Evolutionary conservation across 2,113 vertebrate genomes (phyloP).

Genomic region (Dromas ardeola): DNA sequence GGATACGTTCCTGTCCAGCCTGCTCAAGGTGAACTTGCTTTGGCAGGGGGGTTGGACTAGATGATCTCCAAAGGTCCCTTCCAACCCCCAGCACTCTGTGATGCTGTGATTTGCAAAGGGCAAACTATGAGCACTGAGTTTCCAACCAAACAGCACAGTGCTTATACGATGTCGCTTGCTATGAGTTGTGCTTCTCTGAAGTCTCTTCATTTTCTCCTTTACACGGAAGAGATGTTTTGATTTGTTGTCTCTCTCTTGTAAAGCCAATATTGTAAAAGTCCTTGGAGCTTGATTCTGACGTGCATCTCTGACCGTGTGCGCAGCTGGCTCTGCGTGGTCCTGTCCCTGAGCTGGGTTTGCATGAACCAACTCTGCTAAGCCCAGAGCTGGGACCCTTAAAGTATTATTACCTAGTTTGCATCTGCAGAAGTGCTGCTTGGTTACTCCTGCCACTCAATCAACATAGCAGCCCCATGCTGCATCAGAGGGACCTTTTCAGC

Average conservation of each 20-base stretch:
- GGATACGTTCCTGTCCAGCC: not conserved
- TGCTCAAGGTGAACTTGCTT: not conserved
- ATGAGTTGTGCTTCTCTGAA: not conserved
- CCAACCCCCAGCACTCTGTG: not conserved
- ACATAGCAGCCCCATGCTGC: not conserved
- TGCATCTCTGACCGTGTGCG: not conserved
- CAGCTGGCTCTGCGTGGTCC: not conserved
- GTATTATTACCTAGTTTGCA: not conserved
- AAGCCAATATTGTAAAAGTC: not conserved
- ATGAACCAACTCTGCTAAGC: not conserved
- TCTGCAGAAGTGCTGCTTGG: not conserved
- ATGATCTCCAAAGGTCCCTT: not conserved
- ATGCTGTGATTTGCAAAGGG: not conserved
- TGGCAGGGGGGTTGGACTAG: not conserved
- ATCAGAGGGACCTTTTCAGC: not conserved
- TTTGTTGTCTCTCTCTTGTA: not conserved
- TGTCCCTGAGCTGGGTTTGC: fast-evolving
- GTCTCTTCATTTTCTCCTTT: not conserved
- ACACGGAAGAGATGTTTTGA: not conserved
- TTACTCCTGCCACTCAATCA: not conserved
- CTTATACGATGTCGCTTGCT: not conserved
- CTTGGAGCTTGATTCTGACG: not conserved
- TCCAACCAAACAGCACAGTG: not conserved
- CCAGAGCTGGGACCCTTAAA: not conserved
- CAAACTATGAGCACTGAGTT: not conserved